Percentiles rank a stretch among this genome's conserved stretches.
These are phyloP conservation scores for Oxyteleia sp. DNA, from an alignment of 2,888 invertebrate species.

Conservation along the genomic window DNA sequence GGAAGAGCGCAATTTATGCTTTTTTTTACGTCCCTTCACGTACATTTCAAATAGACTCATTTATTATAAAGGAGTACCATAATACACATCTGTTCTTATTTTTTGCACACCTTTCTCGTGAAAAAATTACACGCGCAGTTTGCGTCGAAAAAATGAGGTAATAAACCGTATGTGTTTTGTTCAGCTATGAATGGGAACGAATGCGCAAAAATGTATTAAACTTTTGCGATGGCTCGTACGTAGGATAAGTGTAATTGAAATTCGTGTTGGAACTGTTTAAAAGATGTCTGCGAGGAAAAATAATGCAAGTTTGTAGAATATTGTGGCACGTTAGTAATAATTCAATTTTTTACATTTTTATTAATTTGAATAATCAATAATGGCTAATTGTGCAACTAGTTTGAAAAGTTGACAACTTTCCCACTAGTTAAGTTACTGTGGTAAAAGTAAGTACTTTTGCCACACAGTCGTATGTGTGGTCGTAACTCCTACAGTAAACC, in stretches of 20 bases:
- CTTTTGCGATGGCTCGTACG: slow-evolving; percentile 19
- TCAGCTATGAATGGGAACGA: slow-evolving; percentile 35
- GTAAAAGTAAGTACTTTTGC: too few species aligned
- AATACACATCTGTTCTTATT: slow-evolving; percentile 65
- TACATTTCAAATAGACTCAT: slow-evolving; percentile 71
- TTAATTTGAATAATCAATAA: too few species aligned
- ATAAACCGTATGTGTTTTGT: slow-evolving; percentile 42
- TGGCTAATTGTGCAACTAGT: too few species aligned
- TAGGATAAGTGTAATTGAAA: slow-evolving; percentile 11
- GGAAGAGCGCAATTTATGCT: slow-evolving; percentile 67
- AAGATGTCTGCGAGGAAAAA: slow-evolving; percentile 6
- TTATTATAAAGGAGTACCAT: slow-evolving; percentile 66
- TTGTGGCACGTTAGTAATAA: too few species aligned
- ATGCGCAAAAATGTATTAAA: slow-evolving; percentile 31
- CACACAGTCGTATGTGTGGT: too few species aligned
- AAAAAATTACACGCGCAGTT: slow-evolving; percentile 64
- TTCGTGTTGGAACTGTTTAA: slow-evolving; percentile 12
- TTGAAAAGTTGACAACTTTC: too few species aligned
- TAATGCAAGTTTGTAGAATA: too few species aligned
- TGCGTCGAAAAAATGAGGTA: slow-evolving; percentile 57
- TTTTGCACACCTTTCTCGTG: slow-evolving; percentile 60
- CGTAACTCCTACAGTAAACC: too few species aligned
- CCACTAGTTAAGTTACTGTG: too few species aligned
- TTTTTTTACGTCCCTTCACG: slow-evolving; percentile 43
- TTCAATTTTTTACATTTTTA: too few species aligned